Evolutionary conservation across 2,888 invertebrate genomes (phyloP).

Genomic region (Lepidocyrtinus sp.): DNA sequence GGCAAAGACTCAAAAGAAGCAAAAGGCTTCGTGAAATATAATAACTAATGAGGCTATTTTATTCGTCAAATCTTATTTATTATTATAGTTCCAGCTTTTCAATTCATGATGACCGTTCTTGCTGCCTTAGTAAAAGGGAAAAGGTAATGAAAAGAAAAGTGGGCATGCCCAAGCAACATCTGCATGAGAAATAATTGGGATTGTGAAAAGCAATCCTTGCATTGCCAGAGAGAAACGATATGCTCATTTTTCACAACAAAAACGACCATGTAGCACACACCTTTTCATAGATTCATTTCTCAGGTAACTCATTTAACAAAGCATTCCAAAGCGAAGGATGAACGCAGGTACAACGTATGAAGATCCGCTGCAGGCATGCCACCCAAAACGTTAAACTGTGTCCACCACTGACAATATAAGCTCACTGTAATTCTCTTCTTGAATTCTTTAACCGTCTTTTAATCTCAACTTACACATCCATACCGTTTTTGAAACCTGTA

Average conservation of each 20-base stretch:
- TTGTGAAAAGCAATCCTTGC: not conserved
- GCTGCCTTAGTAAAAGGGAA: too few relatives aligned
- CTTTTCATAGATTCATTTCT: not conserved
- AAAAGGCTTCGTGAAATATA: conserved; percentile 24
- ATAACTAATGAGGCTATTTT: conserved; percentile 61
- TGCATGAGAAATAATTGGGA: not conserved
- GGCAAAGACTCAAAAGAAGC: not conserved
- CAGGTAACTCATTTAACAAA: conserved; percentile 1
- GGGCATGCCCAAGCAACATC: not conserved
- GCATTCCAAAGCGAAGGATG: not conserved
- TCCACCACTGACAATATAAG: conserved; percentile 14
- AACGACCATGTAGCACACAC: conserved; percentile 32
- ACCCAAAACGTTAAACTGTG: conserved; percentile 40
- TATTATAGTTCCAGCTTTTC: conserved; percentile 42
- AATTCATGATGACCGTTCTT: not conserved
- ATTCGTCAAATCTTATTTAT: conserved; percentile 62
- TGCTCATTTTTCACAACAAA: conserved; percentile 10
- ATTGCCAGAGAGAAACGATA: not conserved
- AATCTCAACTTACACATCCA: conserved; percentile 22
- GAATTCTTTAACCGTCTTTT: not conserved
- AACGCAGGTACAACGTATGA: not conserved
- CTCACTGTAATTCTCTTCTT: not conserved
- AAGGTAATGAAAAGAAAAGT: not conserved
- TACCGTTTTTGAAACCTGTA: conserved; percentile 30
- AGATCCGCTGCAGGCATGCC: conserved; percentile 32